Conservation (phyloP, 2,888 invertebrate genomes). For the Oligia strigilis region DNA sequence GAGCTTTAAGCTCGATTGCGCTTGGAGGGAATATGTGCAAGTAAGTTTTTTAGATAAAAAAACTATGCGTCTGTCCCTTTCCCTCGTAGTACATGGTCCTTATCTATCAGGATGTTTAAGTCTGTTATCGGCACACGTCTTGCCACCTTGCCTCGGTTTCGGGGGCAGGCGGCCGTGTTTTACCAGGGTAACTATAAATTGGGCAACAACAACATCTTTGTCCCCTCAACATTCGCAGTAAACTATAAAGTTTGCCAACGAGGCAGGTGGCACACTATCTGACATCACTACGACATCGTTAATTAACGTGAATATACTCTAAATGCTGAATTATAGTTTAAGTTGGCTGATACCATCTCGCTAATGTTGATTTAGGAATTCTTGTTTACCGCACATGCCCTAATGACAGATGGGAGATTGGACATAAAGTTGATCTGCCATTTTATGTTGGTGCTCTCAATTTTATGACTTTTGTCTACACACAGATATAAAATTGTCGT, state of each 20-base stretch:
- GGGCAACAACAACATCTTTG: conserved; percentile 83
- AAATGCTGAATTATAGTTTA: conserved; percentile 65
- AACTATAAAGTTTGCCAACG: conserved; percentile 81
- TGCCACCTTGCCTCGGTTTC: conserved; percentile 83
- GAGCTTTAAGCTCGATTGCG: conserved; percentile 60
- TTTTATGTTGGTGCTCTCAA: conserved; percentile 49
- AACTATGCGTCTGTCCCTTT: conserved; percentile 80
- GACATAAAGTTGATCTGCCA: conserved; percentile 39
- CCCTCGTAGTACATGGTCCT: conserved; percentile 80
- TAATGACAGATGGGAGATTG: conserved; percentile 60
- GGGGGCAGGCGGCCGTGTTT: conserved; percentile 78
- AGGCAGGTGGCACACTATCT: conserved; percentile 87
- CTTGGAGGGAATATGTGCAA: conserved; percentile 54
- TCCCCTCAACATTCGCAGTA: conserved; percentile 82
- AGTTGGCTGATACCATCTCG: conserved; percentile 72
- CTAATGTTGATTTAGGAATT: conserved; percentile 71
- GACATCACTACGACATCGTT: conserved; percentile 80
- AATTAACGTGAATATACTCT: conserved; percentile 82
- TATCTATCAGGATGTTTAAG: conserved; percentile 87
- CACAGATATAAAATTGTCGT: conserved; percentile 28
- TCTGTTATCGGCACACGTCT: conserved; percentile 89
- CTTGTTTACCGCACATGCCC: conserved; percentile 51
- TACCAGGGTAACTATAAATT: conserved; percentile 83
- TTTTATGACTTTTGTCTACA: conserved; percentile 46
- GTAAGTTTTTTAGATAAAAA: conserved; percentile 85